These are phyloP conservation scores for Theocolax elegans DNA, from an alignment of 1,140 invertebrate species.

Conservation along the genomic window DNA sequence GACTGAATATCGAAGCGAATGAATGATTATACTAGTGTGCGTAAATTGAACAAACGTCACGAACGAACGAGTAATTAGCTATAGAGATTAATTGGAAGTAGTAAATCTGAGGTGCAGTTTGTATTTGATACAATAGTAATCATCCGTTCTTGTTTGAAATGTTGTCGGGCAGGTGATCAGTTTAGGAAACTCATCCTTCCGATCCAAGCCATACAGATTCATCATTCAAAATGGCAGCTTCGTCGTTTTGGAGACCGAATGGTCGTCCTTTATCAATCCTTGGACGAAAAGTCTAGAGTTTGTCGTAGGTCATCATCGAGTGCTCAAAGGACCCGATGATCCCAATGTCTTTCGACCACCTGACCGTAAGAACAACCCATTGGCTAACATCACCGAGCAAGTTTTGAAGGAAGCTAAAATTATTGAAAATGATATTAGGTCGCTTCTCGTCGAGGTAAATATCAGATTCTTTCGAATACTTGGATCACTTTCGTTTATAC, in stretches of 20 bases:
- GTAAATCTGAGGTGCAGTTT: no score
- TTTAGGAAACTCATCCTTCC: conserved; percentile 74
- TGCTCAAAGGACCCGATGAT: conserved; percentile 80
- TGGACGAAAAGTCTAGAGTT: conserved; percentile 93
- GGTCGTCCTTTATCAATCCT: conserved; percentile 94
- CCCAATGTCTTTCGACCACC: conserved; percentile 77
- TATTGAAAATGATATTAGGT: conserved; percentile 77
- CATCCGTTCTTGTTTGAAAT: conserved; percentile 17
- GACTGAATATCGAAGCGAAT: no score
- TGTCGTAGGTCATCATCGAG: conserved; percentile 87
- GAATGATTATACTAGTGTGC: no score
- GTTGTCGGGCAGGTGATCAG: conserved; percentile 67
- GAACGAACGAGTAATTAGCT: no score
- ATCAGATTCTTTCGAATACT: background rate
- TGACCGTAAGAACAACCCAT: conserved; percentile 59
- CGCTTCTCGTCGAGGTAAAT: conserved; percentile 74
- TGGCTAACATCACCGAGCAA: conserved; percentile 66
- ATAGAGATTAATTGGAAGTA: no score
- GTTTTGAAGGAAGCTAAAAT: conserved; percentile 71
- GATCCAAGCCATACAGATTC: conserved; percentile 84
- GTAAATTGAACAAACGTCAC: no score
- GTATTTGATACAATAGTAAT: conserved; percentile 8
- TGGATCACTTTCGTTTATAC: no score
- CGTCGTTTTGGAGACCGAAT: conserved; percentile 88
- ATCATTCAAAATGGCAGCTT: conserved; percentile 86